Evolutionary conservation across 2,888 invertebrate species (phyloP).

Genomic region (Parnassius orleans): DNA sequence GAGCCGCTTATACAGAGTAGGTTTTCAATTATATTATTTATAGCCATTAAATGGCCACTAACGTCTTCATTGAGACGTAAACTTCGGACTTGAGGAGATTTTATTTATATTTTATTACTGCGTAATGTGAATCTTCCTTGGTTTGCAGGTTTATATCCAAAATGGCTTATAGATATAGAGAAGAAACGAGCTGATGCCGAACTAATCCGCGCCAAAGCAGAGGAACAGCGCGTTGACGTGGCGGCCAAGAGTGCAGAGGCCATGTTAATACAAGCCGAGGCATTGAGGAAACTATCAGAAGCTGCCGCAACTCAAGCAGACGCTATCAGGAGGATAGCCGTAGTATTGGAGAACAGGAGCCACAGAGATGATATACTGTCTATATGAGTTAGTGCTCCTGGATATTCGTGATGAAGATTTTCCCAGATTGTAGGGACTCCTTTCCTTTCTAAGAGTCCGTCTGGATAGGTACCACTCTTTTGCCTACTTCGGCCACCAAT

Average conservation of each 20-base stretch:
- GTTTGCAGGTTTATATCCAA: constrained; percentile 53
- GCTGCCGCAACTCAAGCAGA: constrained; percentile 55
- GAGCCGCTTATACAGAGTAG: constrained; percentile 49
- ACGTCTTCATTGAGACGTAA: neutral
- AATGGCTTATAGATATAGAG: constrained; percentile 64
- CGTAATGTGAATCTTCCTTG: neutral
- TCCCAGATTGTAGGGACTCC: too few species aligned
- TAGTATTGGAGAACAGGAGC: constrained; percentile 41
- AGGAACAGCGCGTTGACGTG: constrained; percentile 46
- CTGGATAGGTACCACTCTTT: too few species aligned
- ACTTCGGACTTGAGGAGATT: too few species aligned
- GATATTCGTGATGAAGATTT: neutral
- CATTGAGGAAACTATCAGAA: constrained; percentile 52
- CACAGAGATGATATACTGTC: constrained; percentile 39
- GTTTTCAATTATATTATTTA: constrained; percentile 22
- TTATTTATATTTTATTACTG: too few species aligned
- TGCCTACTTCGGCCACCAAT: too few species aligned
- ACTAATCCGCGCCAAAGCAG: constrained; percentile 53
- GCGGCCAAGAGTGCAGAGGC: constrained; percentile 54
- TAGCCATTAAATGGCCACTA: too few species aligned
- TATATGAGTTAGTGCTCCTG: constrained; percentile 29
- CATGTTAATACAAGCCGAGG: constrained; percentile 53
- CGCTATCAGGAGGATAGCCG: constrained; percentile 55
- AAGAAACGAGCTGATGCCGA: constrained; percentile 62
- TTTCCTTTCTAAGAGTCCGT: too few species aligned